Conservation (phyloP, 2,888 invertebrate genomes). For the Rhopalosiphum nymphaeae region DNA sequence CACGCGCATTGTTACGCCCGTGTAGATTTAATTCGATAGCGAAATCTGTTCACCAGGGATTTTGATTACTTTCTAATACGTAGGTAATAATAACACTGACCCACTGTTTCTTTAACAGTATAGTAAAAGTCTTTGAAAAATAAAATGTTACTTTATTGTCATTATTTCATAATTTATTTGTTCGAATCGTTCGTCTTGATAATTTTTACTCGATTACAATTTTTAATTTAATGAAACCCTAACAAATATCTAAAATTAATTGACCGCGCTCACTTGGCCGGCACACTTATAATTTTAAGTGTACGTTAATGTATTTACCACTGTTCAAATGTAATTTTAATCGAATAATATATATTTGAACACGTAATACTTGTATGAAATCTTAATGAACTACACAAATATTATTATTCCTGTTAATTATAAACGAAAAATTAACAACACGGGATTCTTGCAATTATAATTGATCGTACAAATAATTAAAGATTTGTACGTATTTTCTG, state of each 20-base stretch:
- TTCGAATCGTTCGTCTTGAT: not conserved
- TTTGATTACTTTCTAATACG: not conserved
- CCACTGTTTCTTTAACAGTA: not conserved
- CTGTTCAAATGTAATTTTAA: not conserved
- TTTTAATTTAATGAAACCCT: not conserved
- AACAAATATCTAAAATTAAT: not conserved
- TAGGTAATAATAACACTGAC: not conserved
- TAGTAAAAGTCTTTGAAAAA: not conserved
- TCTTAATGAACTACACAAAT: not conserved
- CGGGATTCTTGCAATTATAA: not conserved
- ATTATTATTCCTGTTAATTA: not conserved
- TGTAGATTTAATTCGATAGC: conserved; percentile 2
- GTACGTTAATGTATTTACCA: not conserved
- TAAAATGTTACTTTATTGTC: not conserved
- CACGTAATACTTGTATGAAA: not conserved
- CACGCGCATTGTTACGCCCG: not conserved
- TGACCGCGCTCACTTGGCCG: not conserved
- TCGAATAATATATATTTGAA: not conserved
- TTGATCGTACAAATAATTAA: not conserved
- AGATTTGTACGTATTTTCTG: not conserved
- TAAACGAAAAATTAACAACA: not conserved
- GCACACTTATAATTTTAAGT: not conserved
- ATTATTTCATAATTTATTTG: not conserved
- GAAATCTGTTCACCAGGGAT: not conserved
- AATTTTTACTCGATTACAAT: not conserved